Evolutionary conservation across 2,113 vertebrate species (phyloP).

Genomic region (Calonectris borealis): DNA sequence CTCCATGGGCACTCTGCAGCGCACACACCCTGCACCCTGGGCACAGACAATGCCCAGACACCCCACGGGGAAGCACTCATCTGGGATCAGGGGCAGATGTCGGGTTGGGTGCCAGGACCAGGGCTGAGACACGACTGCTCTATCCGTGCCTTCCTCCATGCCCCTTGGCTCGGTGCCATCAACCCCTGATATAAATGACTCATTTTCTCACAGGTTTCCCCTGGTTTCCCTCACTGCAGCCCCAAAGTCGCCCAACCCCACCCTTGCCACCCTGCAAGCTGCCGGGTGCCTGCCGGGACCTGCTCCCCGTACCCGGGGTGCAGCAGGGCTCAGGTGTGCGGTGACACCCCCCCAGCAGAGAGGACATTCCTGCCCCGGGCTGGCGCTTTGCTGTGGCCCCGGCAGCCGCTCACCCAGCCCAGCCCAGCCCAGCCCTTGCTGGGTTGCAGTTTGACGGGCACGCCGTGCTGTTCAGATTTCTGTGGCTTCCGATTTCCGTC

Average conservation of each 20-base stretch:
- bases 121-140: neutral
- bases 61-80: neutral
- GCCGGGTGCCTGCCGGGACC: rapidly evolving
- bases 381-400: rapidly evolving
- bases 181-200: neutral
- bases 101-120: rapidly evolving
- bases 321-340: rapidly evolving
- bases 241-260: neutral
- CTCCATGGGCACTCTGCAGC: neutral
- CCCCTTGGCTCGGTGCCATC: neutral
- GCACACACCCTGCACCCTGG: neutral
- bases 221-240: neutral
- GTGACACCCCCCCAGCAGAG: neutral
- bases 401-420: neutral
- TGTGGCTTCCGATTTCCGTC: neutral
- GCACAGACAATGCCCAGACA: neutral
- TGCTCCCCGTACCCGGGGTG: rapidly evolving
- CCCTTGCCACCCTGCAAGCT: rapidly evolving
- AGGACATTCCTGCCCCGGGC: too few species aligned
- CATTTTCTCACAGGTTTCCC: neutral
- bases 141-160: neutral
- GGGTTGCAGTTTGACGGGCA: rapidly evolving
- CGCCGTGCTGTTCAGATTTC: neutral
- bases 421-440: neutral
- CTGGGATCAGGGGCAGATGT: neutral